Evolutionary conservation across 2,113 vertebrate genomes (phyloP).

Genomic region (Pristiophorus japonicus): DNA sequence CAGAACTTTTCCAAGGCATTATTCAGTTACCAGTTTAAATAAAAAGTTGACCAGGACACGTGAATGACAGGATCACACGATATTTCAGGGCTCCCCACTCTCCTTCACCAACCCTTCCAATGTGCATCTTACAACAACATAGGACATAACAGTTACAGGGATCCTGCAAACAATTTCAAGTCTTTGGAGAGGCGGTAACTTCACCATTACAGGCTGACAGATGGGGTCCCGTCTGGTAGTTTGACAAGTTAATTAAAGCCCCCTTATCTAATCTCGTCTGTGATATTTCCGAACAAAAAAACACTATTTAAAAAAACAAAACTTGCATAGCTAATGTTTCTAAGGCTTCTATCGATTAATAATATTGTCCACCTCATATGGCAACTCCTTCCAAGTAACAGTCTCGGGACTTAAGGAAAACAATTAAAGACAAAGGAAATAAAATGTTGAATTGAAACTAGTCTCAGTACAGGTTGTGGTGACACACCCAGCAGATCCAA

Average conservation of each 20-base stretch:
- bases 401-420: not conserved
- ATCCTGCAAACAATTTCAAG: not conserved
- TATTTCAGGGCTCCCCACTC: too few species aligned
- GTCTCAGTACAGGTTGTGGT: not conserved
- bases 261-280: not conserved
- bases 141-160: slow-evolving; percentile 1
- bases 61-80: not conserved
- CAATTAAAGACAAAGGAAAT: not conserved
- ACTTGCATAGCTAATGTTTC: slow-evolving; percentile 35
- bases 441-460: not conserved
- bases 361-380: not conserved
- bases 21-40: too few species aligned
- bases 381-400: not conserved
- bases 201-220: not conserved
- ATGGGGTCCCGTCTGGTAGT: not conserved
- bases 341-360: slow-evolving; percentile 36
- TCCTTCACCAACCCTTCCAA: not conserved
- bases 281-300: slow-evolving; percentile 15
- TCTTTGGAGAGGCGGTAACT: slow-evolving; percentile 20
- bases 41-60: too few species aligned
- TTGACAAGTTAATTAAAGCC: not conserved
- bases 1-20: too few species aligned
- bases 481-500: not conserved
- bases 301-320: not conserved
- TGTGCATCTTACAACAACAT: not conserved